These are phyloP conservation scores for Apaloderma vittatum DNA, from an alignment of 2,113 vertebrate genomes.

Conservation along the genomic window DNA sequence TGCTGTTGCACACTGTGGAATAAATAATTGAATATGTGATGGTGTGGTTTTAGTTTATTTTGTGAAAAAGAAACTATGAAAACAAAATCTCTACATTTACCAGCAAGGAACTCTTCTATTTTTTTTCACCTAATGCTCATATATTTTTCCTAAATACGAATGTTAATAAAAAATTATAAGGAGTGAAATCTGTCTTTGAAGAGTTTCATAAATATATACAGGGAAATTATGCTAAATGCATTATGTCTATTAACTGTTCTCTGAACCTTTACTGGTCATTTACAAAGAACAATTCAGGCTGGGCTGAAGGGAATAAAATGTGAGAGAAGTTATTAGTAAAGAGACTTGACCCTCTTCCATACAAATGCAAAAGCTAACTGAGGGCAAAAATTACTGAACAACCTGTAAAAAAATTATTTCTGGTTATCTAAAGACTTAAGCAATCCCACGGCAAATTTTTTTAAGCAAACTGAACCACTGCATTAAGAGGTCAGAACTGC, in stretches of 20 bases:
- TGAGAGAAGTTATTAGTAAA: neutral
- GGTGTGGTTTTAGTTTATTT: neutral
- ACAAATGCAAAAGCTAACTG: neutral
- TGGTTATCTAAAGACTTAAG: neutral
- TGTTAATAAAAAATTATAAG: neutral
- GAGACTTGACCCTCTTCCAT: neutral
- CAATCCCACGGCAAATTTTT: neutral
- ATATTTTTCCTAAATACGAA: neutral
- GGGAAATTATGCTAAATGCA: neutral
- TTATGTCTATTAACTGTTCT: neutral
- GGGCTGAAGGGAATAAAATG: neutral
- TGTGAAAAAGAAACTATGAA: neutral
- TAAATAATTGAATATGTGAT: neutral
- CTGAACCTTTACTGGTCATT: neutral
- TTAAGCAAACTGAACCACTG: neutral
- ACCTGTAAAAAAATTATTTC: neutral
- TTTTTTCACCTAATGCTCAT: neutral
- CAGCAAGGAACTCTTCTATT: neutral
- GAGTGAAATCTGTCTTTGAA: neutral
- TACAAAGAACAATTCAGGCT: neutral
- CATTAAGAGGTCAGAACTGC: neutral
- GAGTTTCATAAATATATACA: neutral
- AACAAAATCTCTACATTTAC: neutral
- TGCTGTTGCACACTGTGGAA: neutral
- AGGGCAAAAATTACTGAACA: neutral